phyloP scores from a whole-genome alignment of 2,888 invertebrate genomes.

The Antheraea yamamai region DNA sequence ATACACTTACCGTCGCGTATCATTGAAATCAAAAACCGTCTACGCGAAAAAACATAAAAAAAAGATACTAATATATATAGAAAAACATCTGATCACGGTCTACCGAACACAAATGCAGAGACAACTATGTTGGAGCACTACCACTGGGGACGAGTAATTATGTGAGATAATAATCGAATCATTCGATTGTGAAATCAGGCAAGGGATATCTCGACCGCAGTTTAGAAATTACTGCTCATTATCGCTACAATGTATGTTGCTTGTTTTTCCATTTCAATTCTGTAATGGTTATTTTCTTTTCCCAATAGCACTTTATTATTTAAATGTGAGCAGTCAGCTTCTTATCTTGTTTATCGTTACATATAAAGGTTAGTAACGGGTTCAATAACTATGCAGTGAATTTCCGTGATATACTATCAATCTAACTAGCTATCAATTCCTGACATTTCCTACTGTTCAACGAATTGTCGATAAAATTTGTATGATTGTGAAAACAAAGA shows the following conservation, averaged over 20 bases:
- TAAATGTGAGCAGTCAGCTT: neutral
- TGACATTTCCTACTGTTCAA: no score
- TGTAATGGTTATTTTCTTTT: neutral
- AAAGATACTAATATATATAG: neutral
- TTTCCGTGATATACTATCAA: no score
- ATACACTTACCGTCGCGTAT: neutral
- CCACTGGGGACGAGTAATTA: neutral
- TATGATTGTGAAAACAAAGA: no score
- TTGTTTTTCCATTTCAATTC: neutral
- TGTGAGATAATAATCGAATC: constrained; percentile 4
- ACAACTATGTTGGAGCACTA: constrained; percentile 42
- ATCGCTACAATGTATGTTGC: neutral
- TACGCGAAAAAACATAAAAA: neutral
- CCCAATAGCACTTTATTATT: neutral
- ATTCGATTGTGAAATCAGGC: neutral
- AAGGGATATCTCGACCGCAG: neutral
- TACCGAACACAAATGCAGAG: constrained; percentile 38
- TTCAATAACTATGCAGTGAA: no score
- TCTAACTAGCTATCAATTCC: no score
- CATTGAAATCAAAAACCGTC: neutral
- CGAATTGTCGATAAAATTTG: no score
- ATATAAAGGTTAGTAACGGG: no score
- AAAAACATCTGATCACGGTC: constrained; percentile 33
- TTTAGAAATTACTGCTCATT: neutral
- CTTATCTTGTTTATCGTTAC: neutral